These are phyloP conservation scores for Epistrophella euchroma DNA, from an alignment of 2,888 invertebrate species.

Conservation along the genomic window DNA sequence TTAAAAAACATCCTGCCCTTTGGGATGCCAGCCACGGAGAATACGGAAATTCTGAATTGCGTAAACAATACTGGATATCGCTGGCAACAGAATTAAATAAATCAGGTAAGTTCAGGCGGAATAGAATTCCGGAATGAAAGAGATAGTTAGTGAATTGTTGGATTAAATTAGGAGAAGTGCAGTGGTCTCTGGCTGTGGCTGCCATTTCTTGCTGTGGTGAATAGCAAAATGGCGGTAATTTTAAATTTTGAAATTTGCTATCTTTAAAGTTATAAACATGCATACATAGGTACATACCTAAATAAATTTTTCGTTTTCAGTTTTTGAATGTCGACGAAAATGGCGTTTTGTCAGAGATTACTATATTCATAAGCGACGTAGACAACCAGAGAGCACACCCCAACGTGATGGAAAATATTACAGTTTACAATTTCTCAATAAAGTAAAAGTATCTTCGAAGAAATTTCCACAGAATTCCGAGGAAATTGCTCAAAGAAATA, in stretches of 20 bases:
- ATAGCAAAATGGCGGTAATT: neutral
- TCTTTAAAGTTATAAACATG: neutral
- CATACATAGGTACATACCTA: too few relatives aligned
- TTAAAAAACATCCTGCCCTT: slow-evolving; percentile 66
- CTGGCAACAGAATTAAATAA: slow-evolving; percentile 62
- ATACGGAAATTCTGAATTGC: slow-evolving; percentile 65
- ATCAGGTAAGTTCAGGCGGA: slow-evolving; percentile 48
- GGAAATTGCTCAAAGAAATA: neutral
- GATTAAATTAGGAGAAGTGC: neutral
- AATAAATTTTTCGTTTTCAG: slow-evolving; percentile 43
- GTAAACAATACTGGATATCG: slow-evolving; percentile 62
- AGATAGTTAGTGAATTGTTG: neutral
- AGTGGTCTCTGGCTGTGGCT: neutral
- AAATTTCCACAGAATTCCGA: neutral
- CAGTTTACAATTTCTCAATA: slow-evolving; percentile 67
- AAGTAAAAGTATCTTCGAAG: slow-evolving; percentile 34
- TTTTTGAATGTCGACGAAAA: slow-evolving; percentile 70
- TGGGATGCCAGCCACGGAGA: slow-evolving; percentile 68
- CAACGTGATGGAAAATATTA: slow-evolving; percentile 71
- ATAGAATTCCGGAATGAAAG: slow-evolving; percentile 57
- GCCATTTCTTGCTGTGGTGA: neutral
- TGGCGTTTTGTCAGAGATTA: slow-evolving; percentile 75
- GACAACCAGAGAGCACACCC: slow-evolving; percentile 46
- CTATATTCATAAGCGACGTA: slow-evolving; percentile 67
- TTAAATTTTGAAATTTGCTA: neutral